phyloP scores from a whole-genome alignment of 2,113 vertebrate species.

The Oryctolagus cuniculus region mOryCun1.1 NC_091435.1:58837501-58838000 shows the following conservation, averaged over 20 bases:
- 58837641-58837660: slow-evolving; percentile 60
- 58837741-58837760: background rate
- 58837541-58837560: slow-evolving; percentile 54
- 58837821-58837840: background rate
- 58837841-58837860: background rate
- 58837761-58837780: background rate
- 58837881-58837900: background rate
- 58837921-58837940: background rate
- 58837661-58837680: slow-evolving; percentile 43
- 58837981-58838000: background rate
- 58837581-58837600: slow-evolving; percentile 56
- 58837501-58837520: slow-evolving; percentile 5
- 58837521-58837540: slow-evolving; percentile 54
- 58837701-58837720: slow-evolving; percentile 43
- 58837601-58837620: slow-evolving; percentile 63
- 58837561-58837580: slow-evolving; percentile 60
- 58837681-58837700: slow-evolving; percentile 48
- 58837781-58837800: background rate
- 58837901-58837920: background rate
- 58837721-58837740: background rate
- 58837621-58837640: slow-evolving; percentile 44
- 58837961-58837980: background rate
- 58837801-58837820: background rate
- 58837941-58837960: background rate
- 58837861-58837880: background rate